Conservation (phyloP, 2,888 invertebrate species). For the Theretra japonica region DNA sequence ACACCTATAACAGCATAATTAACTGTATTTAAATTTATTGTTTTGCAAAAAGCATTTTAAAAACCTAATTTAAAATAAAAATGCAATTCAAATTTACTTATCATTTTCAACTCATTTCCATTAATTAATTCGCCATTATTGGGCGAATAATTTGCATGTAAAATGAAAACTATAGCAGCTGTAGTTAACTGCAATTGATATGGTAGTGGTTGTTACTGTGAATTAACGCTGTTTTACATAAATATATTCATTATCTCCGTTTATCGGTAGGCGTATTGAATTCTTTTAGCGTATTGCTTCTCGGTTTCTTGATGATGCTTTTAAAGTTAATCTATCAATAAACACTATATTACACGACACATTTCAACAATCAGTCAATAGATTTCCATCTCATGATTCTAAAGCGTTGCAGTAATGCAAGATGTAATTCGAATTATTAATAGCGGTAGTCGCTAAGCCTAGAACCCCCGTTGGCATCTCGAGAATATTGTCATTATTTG, state of each 20-base stretch:
- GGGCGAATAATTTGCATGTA: not conserved
- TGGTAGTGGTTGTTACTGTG: constrained; percentile 3
- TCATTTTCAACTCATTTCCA: not conserved
- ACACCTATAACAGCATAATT: not conserved
- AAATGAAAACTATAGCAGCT: not conserved
- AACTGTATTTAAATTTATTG: not conserved
- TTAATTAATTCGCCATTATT: not conserved
- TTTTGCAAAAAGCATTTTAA: not conserved
- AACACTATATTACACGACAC: too few relatives aligned
- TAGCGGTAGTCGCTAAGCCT: too few relatives aligned
- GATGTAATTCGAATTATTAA: too few relatives aligned
- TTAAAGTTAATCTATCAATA: too few relatives aligned
- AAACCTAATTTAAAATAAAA: not conserved
- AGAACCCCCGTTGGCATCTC: too few relatives aligned
- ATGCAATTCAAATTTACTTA: not conserved
- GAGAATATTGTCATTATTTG: too few relatives aligned
- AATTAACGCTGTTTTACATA: constrained; percentile 5
- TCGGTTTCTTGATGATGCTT: not conserved
- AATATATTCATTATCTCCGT: not conserved
- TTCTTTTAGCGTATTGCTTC: not conserved
- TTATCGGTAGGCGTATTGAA: not conserved
- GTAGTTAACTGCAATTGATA: not conserved
- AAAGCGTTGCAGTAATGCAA: too few relatives aligned
- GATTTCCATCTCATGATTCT: too few relatives aligned
- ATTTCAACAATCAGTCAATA: too few relatives aligned